Base-by-base conservation (phyloP, 2,888 invertebrate genomes). In the Apamea epomidion region DNA sequence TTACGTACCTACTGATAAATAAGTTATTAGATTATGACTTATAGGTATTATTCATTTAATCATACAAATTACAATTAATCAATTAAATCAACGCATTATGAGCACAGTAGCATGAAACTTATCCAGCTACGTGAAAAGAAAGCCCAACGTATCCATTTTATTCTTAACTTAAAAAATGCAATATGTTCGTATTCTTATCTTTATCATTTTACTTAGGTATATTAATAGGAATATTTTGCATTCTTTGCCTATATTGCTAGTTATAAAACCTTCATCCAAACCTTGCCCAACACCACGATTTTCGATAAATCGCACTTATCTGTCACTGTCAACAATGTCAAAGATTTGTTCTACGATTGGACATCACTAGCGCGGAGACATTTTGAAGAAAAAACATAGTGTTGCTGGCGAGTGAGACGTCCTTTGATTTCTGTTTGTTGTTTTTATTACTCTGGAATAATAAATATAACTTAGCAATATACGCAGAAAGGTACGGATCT, bases 401-500 rank as follows among this genome's bases (percentile, higher is more conserved):
- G 10, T 51, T 16, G 37, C 10, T 80, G 48, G 76, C 42, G 14
- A n/a, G n/a, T 7, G 51, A 42, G 25, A 62, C 71, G 82, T 67
- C 25, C 67, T 60, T 10, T 48, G 0, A 76, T 83, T 58, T 64
- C 1, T 70, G 48, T 71, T 69, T 71, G 45, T 84, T 68, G 42
- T 32, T 64, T 37, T 25, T n/a, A 42, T 14, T 78, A 37, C 62
- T 58, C 29, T 74, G 54, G 29, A 62, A 16, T 71, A 65, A 16
- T 67, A 70, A 16, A 48, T 64, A 72, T 29, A 64, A 32, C 48
- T 8, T 78, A 45, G 8, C 51, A 37, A 29, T 62, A 54, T 2
- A 74, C 37, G n/a, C 32, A 74, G 16, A 29, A 83, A 83, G 85
- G 83, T 80, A 85, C 32, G 16, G 32, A 74, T 42, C 29, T 37